Evolutionary conservation across 2,797 vertebrate genomes (phyloP).

Genomic region (Sylvilagus floridanus): DNA sequence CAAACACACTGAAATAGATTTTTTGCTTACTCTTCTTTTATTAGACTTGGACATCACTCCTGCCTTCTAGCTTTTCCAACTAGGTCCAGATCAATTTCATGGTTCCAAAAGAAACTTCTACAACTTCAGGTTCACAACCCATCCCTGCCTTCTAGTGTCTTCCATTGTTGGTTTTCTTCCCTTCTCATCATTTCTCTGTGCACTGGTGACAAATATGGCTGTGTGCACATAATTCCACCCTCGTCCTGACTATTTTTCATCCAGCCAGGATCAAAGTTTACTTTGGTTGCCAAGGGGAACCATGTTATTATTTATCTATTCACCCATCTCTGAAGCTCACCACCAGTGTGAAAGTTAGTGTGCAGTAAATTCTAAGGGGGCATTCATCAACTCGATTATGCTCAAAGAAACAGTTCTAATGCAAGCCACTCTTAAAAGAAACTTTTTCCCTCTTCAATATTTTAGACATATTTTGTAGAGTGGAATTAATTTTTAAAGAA

Average conservation of each 20-base stretch:
- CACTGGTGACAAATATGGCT: slow-evolving; percentile 26
- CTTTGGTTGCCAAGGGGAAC: slow-evolving; percentile 67
- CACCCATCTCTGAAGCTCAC: slow-evolving; percentile 69
- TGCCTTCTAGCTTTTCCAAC: slow-evolving; percentile 20
- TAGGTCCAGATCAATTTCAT: background rate
- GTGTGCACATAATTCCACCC: slow-evolving; percentile 8
- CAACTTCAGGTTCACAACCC: background rate
- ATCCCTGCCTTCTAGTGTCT: background rate
- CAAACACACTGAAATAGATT: background rate
- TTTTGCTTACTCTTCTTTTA: slow-evolving; percentile 10
- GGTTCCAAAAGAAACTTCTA: background rate
- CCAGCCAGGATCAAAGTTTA: slow-evolving; percentile 74
- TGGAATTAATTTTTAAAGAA: slow-evolving; percentile 79
- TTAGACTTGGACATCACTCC: background rate
- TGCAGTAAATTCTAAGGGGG: slow-evolving; percentile 75
- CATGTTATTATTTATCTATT: slow-evolving; percentile 65
- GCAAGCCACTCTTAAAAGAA: slow-evolving; percentile 69
- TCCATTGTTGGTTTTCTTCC: background rate
- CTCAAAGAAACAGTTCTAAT: slow-evolving; percentile 70
- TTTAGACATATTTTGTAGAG: slow-evolving; percentile 73
- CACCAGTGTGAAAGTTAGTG: slow-evolving; percentile 65
- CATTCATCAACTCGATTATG: slow-evolving; percentile 76
- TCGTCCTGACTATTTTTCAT: slow-evolving; percentile 29
- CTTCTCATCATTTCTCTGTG: slow-evolving; percentile 16
- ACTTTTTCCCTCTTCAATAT: slow-evolving; percentile 69